Percentiles rank a stretch among this genome's conserved stretches.
Evolutionary conservation across 1,140 invertebrate genomes (phyloP).

Genomic region (Meloidogyne exigua): DNA sequence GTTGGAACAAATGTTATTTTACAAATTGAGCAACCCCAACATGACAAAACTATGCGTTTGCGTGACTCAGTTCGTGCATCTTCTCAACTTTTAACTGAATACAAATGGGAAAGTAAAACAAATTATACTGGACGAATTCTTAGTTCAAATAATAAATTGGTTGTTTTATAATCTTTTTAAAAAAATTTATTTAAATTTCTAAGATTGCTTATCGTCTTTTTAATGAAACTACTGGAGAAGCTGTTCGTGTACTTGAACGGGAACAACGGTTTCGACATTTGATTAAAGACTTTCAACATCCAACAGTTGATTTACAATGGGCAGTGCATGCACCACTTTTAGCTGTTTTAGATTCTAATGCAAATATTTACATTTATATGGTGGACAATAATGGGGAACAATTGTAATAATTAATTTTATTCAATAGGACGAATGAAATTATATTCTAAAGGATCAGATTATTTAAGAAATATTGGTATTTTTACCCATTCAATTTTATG

Average conservation of each 20-base stretch:
- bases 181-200: not conserved
- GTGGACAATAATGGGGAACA: constrained; percentile 38
- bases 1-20: constrained; percentile 32
- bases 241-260: constrained; percentile 34
- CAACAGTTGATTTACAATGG: constrained; percentile 39
- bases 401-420: constrained; percentile 19
- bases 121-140: constrained; percentile 45
- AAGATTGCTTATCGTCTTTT: constrained; percentile 45
- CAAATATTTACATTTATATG: constrained; percentile 44
- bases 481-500: too few species aligned
- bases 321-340: constrained; percentile 39
- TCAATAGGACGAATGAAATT: not conserved
- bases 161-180: not conserved
- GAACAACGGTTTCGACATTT: constrained; percentile 36
- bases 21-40: constrained; percentile 28
- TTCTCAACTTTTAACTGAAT: constrained; percentile 28
- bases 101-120: constrained; percentile 46
- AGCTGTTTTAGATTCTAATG: constrained; percentile 43
- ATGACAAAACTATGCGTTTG: constrained; percentile 14
- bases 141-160: constrained; percentile 32
- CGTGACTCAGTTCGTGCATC: constrained; percentile 35
- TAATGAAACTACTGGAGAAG: constrained; percentile 45
- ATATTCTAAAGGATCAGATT: too few species aligned
- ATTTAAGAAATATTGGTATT: too few species aligned
- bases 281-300: constrained; percentile 45